Conservation (phyloP, 2,113 vertebrate species). For the Manacus vitellinus region DNA sequence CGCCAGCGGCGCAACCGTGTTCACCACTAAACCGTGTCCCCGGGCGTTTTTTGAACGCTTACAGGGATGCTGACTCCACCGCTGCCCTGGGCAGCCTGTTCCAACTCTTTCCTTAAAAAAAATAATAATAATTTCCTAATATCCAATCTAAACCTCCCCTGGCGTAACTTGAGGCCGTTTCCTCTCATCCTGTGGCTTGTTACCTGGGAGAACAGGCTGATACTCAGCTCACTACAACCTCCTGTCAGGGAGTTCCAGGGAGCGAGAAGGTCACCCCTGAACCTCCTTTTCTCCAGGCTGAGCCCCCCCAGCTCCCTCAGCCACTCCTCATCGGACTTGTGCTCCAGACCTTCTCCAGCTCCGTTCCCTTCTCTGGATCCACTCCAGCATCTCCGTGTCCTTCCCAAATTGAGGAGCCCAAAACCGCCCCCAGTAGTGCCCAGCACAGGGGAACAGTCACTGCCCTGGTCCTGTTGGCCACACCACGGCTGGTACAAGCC, state of each 20-base stretch:
- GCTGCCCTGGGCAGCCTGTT: background rate
- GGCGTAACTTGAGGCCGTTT: background rate
- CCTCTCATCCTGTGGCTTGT: background rate
- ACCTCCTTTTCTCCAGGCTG: background rate
- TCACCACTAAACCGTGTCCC: background rate
- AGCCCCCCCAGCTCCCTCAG: background rate
- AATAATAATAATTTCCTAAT: background rate
- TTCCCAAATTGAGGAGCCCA: background rate
- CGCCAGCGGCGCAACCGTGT: no score
- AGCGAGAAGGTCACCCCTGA: background rate
- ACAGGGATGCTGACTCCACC: no score
- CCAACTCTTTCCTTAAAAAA: background rate
- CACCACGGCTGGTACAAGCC: background rate
- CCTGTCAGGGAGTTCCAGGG: background rate
- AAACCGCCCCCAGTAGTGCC: background rate
- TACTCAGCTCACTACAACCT: no score
- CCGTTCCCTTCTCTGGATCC: background rate
- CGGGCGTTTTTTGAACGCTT: no score
- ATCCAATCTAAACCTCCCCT: background rate
- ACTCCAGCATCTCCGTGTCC: no score
- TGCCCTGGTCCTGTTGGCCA: background rate
- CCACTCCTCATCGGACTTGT: background rate
- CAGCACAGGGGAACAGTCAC: background rate
- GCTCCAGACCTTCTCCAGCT: background rate
- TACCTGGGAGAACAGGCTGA: background rate